phyloP scores from a whole-genome alignment of 2,888 invertebrate species.

The Oligia latruncula region DNA sequence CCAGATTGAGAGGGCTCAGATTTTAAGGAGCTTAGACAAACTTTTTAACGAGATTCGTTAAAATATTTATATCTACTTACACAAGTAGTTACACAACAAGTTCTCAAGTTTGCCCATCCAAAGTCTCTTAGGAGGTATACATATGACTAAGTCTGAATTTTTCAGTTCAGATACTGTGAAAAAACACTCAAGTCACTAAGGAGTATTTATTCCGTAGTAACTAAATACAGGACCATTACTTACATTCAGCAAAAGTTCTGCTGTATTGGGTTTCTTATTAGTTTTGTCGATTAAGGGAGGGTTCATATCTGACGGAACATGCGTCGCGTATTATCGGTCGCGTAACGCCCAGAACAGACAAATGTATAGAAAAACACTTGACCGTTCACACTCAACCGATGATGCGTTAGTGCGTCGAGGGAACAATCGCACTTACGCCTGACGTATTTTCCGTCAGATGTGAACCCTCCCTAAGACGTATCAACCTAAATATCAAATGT shows the following conservation, averaged over 20 bases:
- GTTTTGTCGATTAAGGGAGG: conserved; percentile 9
- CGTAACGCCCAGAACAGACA: no score
- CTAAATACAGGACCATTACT: conserved; percentile 33
- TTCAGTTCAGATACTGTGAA: conserved; percentile 10
- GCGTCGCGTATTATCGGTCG: no score
- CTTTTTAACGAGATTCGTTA: conserved; percentile 48
- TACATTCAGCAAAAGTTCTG: conserved; percentile 30
- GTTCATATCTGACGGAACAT: no score
- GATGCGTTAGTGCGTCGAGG: no score
- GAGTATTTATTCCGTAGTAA: conserved; percentile 33
- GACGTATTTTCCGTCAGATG: no score
- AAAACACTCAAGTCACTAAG: background rate
- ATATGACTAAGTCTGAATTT: conserved; percentile 1
- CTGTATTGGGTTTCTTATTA: conserved; percentile 46
- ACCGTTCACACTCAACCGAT: no score
- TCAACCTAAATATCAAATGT: conserved; percentile 28
- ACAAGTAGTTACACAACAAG: conserved; percentile 1
- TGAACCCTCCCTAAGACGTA: background rate
- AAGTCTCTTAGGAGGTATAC: conserved; percentile 9
- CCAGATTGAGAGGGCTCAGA: conserved; percentile 15
- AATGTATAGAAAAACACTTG: no score
- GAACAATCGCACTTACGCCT: no score
- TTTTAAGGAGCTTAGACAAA: conserved; percentile 26
- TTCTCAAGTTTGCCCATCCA: conserved; percentile 8
- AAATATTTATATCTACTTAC: conserved; percentile 36